Conservation (phyloP, 2,113 vertebrate genomes). For the Acanthochromis polyacanthus region DNA sequence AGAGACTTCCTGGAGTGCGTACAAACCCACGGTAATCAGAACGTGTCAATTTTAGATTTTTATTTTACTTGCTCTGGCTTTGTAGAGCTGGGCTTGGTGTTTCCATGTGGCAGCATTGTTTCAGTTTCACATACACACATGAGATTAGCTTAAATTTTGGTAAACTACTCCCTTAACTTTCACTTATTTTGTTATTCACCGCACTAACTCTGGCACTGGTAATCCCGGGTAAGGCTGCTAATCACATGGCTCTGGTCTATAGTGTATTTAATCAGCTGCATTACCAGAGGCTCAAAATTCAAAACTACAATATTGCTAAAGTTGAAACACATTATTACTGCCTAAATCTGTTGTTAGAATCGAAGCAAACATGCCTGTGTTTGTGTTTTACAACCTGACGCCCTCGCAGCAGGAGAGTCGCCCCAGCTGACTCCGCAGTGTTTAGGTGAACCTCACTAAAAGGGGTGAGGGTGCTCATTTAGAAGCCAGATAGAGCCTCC, state of each 20-base stretch:
- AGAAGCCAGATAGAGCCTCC: constrained; percentile 44
- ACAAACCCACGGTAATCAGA: background rate
- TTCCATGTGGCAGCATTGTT: too few relatives aligned
- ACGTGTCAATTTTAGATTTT: too few relatives aligned
- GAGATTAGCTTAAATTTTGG: too few relatives aligned
- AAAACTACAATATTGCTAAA: background rate
- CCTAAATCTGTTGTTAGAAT: constrained; percentile 1
- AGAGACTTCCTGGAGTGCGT: background rate
- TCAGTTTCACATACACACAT: too few relatives aligned
- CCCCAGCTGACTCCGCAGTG: constrained; percentile 31
- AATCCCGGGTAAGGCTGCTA: background rate
- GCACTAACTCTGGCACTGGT: background rate
- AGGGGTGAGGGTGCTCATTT: constrained; percentile 67
- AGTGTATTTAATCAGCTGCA: constrained; percentile 15
- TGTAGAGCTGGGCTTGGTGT: too few relatives aligned
- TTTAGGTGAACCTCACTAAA: constrained; percentile 62
- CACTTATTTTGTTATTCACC: constrained; percentile 1
- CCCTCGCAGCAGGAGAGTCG: constrained; percentile 9
- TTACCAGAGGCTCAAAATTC: constrained; percentile 3
- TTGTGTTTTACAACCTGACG: constrained; percentile 48
- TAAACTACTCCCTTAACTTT: too few relatives aligned
- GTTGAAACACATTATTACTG: constrained; percentile 1
- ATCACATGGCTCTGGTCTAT: constrained; percentile 1
- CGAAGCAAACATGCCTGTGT: constrained; percentile 20
- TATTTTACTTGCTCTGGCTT: too few relatives aligned